phyloP scores from a whole-genome alignment of 2,113 vertebrate species.

The Crotalus horridus region DNA sequence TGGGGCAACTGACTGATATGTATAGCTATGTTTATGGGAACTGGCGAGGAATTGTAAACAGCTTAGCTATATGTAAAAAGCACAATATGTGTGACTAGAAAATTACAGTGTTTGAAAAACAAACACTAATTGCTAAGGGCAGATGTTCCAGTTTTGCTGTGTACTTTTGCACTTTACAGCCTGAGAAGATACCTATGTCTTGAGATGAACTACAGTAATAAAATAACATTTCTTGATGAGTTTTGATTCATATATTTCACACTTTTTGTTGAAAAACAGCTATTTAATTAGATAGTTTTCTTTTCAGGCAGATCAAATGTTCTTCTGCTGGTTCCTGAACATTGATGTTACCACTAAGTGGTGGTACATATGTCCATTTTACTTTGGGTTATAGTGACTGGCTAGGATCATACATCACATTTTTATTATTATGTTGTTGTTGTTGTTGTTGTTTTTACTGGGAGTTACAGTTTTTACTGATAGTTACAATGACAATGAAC shows the following conservation, averaged over 20 bases:
- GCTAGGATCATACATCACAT: background rate
- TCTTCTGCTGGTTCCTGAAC: background rate
- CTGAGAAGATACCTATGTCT: background rate
- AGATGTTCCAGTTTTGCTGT: background rate
- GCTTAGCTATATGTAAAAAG: background rate
- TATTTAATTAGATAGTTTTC: background rate
- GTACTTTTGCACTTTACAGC: background rate
- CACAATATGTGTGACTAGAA: background rate
- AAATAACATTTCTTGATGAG: background rate
- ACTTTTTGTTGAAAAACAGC: background rate
- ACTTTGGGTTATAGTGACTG: background rate
- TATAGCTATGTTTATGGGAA: background rate
- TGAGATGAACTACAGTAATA: background rate
- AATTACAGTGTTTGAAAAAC: background rate
- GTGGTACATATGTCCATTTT: background rate
- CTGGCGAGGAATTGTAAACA: background rate
- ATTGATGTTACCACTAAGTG: background rate
- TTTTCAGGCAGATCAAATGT: background rate
- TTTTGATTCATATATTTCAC: background rate
- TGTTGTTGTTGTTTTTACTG: background rate
- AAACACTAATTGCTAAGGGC: background rate
- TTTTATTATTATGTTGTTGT: background rate
- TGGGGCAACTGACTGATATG: background rate
- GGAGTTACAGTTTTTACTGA: background rate
- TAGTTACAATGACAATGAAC: background rate